A percentile compares a stretch with the other conserved stretches of the same genome.
phyloP scores from a whole-genome alignment of 1,140 invertebrate species.

The Bombus sibiricus region DNA sequence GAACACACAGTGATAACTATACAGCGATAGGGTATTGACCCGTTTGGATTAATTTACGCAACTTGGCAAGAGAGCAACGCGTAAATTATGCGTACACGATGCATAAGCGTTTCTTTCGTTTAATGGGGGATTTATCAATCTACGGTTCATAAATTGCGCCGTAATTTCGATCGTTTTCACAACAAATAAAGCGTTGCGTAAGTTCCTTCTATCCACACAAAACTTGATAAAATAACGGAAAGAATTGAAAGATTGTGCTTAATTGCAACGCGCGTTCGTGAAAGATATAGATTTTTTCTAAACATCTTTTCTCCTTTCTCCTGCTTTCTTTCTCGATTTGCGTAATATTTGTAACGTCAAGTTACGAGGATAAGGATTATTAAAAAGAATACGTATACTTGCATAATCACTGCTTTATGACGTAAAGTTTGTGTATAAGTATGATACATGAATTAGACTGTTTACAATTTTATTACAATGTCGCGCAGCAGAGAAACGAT shows the following conservation, averaged over 20 bases:
- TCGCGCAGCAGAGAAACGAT: conserved; percentile 26
- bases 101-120: conserved; percentile 6
- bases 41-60: conserved; percentile 45
- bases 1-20: conserved; percentile 34
- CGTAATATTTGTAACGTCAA: not conserved
- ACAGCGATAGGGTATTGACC: conserved; percentile 48
- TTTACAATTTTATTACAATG: conserved; percentile 32
- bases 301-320: too few relatives aligned
- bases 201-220: too few relatives aligned
- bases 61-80: conserved; percentile 15
- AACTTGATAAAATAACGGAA: not conserved
- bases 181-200: conserved; percentile 28
- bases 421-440: conserved; percentile 46
- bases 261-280: not conserved
- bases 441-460: conserved; percentile 37
- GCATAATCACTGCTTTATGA: conserved; percentile 43
- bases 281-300: not conserved
- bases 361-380: not conserved
- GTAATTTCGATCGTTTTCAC: not conserved
- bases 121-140: conserved; percentile 20
- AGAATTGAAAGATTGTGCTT: too few relatives aligned
- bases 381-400: not conserved
- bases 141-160: conserved; percentile 21
- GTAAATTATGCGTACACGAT: conserved; percentile 32
- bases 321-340: not conserved